Evolutionary conservation across 2,888 invertebrate genomes (phyloP), one percentile per base, ranked within the genome.

Genomic region (Apamea crenata): DNA sequence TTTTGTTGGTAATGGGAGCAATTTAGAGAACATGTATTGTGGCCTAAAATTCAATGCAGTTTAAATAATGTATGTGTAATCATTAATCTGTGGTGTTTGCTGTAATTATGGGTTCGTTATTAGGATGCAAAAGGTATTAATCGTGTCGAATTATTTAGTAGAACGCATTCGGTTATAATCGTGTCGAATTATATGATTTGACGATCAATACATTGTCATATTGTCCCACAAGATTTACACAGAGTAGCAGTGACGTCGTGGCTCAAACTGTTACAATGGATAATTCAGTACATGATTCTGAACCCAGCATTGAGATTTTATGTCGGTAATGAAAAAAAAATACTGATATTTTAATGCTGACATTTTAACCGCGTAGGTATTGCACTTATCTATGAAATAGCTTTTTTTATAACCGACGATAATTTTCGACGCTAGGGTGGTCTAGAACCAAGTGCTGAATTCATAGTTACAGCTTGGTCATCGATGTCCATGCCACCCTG

Each of bases 41-140:
- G 21, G 2, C 8, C 18, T 29, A 12, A 59, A 71, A 71, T 69
- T 81, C 21, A 63, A 63, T 44, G 16, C 3, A 40, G 53, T 21
- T 16, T n/a, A 53, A 36, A 70, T 56, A 14, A 50, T 69, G 16
- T 29, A 32, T 25, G 21, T 77, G 56, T 47, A 47, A 65, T 56
- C 56, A 59, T 12, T 59, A 5, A 59, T 80, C 10, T 36, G 16
- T 65, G 2, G 18, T 32, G 12, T 71, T 70, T 36, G 25, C 32
- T 44, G 32, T 40, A 32, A 32, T 65, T 81, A 65, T 50, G 29
- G 16, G 14, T 81, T 44, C 14, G 21, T 63, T 70, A 53, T 2
- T 32, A 44, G 25, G 3, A 44, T 8, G 12, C 50, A 74, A 25
- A 25, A 50, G 3, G 6, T 21, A 21, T 16, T 21, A 29, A n/a